These are phyloP conservation scores for Rhagophthalmus giganteus DNA, from an alignment of 2,888 invertebrate species.

Conservation along the genomic window DNA sequence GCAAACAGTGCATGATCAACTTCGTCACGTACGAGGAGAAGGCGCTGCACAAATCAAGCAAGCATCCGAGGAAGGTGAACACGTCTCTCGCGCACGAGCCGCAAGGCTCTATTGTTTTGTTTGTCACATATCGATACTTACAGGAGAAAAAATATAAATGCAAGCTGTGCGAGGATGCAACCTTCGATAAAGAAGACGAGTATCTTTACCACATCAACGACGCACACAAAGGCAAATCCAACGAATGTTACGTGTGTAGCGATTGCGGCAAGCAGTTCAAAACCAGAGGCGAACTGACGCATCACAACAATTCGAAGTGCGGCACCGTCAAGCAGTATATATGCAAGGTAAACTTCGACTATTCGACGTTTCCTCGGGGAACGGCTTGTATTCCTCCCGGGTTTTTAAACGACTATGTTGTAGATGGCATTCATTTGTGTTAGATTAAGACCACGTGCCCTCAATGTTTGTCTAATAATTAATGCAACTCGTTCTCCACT, in stretches of 20 bases:
- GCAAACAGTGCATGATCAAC: constrained; percentile 48
- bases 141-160: constrained; percentile 30
- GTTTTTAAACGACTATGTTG: too few species aligned
- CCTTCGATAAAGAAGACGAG: constrained; percentile 48
- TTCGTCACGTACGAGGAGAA: constrained; percentile 30
- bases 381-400: too few species aligned
- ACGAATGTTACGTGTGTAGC: constrained; percentile 51
- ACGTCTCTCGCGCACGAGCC: too few species aligned
- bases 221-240: constrained; percentile 51
- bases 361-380: too few species aligned
- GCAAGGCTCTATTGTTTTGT: too few species aligned
- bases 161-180: constrained; percentile 37
- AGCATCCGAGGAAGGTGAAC: constrained; percentile 18
- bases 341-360: constrained; percentile 53
- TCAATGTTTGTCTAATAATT: too few species aligned
- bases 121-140: not conserved
- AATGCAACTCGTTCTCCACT: too few species aligned
- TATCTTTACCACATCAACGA: constrained; percentile 52
- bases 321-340: constrained; percentile 53
- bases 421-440: too few species aligned
- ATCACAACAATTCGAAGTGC: constrained; percentile 52
- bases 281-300: constrained; percentile 50
- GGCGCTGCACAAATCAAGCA: constrained; percentile 41
- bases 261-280: constrained; percentile 56
- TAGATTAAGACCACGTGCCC: too few species aligned